Conservation (phyloP, 2,888 invertebrate species). For the Caenorhabditis sp. region DNA sequence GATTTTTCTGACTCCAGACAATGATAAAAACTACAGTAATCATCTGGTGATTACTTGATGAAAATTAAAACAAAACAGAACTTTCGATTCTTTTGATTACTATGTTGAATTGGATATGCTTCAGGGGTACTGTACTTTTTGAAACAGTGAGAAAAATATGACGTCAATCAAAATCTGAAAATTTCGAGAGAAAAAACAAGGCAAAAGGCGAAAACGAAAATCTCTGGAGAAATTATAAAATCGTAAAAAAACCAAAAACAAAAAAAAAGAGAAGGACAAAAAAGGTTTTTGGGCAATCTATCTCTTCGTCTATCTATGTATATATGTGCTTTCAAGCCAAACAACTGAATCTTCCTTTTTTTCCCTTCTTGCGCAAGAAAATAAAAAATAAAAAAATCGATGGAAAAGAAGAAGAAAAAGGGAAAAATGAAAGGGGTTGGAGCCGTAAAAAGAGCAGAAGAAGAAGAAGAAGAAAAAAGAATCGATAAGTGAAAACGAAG, state of each 20-base stretch:
- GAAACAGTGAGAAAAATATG: not conserved
- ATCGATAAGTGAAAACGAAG: not conserved
- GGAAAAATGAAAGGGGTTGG: not conserved
- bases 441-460: not conserved
- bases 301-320: not conserved
- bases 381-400: not conserved
- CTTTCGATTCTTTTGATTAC: too few relatives aligned
- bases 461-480: not conserved
- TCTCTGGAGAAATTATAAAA: not conserved
- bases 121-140: too few relatives aligned
- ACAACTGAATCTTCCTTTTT: not conserved
- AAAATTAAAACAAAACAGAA: too few relatives aligned
- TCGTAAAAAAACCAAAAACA: not conserved
- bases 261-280: not conserved
- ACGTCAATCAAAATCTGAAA: not conserved
- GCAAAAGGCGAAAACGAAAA: not conserved
- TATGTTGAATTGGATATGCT: too few relatives aligned
- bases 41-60: too few relatives aligned
- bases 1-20: too few relatives aligned
- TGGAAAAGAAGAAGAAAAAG: not conserved
- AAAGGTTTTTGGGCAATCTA: constrained; percentile 1
- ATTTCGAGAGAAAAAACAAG: not conserved
- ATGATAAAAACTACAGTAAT: too few relatives aligned
- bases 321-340: not conserved
- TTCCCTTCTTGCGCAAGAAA: not conserved